Conservation (phyloP, 2,888 invertebrate genomes). For the Fragum whitleyi region DNA sequence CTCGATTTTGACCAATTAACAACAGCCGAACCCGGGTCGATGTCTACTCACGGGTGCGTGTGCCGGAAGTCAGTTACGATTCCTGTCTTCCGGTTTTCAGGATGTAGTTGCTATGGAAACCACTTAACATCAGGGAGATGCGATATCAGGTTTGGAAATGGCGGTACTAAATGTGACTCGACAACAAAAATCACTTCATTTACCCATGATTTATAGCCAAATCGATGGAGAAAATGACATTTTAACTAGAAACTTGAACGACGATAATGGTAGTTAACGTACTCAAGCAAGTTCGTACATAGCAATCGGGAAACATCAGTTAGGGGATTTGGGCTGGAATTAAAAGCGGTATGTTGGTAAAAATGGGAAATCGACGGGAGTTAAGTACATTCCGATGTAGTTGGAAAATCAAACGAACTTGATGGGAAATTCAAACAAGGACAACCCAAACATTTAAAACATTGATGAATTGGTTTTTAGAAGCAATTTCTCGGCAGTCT, state of each 20-base stretch:
- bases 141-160: slow-evolving; percentile 56
- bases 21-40: slow-evolving; percentile 19
- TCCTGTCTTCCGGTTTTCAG: slow-evolving; percentile 56
- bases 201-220: slow-evolving; percentile 57
- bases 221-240: slow-evolving; percentile 53
- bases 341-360: slow-evolving; percentile 15
- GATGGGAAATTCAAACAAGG: not conserved
- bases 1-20: slow-evolving; percentile 11
- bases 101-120: slow-evolving; percentile 63
- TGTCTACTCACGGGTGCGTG: slow-evolving; percentile 55
- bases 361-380: slow-evolving; percentile 4
- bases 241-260: slow-evolving; percentile 41
- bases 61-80: slow-evolving; percentile 61
- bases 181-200: slow-evolving; percentile 60
- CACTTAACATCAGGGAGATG: slow-evolving; percentile 50
- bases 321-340: not conserved
- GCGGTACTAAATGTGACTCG: slow-evolving; percentile 56
- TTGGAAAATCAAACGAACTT: slow-evolving; percentile 13
- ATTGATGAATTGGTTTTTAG: not conserved
- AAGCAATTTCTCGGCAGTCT: not conserved
- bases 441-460: not conserved
- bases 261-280: slow-evolving; percentile 32
- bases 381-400: slow-evolving; percentile 16
- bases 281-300: slow-evolving; percentile 19
- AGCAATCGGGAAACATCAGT: slow-evolving; percentile 15